Percentiles rank a stretch among this genome's conserved stretches.
Evolutionary conservation across 2,797 vertebrate species (phyloP).

Genomic region (Clarias fuscus): DNA sequence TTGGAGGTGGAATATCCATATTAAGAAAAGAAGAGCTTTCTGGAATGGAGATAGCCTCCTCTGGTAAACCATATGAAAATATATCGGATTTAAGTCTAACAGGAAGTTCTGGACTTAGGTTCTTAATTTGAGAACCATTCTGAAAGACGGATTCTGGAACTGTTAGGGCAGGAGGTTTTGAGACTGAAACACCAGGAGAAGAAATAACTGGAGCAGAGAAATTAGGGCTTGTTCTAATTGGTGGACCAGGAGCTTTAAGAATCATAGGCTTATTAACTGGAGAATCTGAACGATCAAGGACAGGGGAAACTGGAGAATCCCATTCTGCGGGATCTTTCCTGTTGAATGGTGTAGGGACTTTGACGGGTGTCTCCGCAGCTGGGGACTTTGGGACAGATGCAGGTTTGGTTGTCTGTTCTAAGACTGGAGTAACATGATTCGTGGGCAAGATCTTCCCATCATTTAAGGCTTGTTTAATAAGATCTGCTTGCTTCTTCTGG

Average conservation of each 20-base stretch:
- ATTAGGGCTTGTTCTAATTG: background rate
- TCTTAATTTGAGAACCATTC: slow-evolving; percentile 8
- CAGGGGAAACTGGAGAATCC: background rate
- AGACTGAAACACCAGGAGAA: slow-evolving; percentile 16
- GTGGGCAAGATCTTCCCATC: slow-evolving; percentile 57
- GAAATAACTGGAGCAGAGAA: slow-evolving; percentile 49
- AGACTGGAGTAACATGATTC: slow-evolving; percentile 47
- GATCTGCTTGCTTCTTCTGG: slow-evolving; percentile 59
- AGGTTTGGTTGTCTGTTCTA: background rate
- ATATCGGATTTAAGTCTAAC: slow-evolving; percentile 31
- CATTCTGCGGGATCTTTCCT: slow-evolving; percentile 39
- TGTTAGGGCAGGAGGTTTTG: slow-evolving; percentile 34
- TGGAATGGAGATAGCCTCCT: slow-evolving; percentile 26
- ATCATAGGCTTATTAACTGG: background rate
- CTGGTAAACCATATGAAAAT: slow-evolving; percentile 37
- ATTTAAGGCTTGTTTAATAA: slow-evolving; percentile 49
- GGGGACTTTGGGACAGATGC: slow-evolving; percentile 6
- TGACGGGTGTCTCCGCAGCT: slow-evolving; percentile 53
- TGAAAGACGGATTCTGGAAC: slow-evolving; percentile 47
- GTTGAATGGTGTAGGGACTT: slow-evolving; percentile 48
- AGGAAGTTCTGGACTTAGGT: slow-evolving; percentile 43
- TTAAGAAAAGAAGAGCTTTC: slow-evolving; percentile 26
- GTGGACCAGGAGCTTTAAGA: background rate
- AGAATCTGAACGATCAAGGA: background rate
- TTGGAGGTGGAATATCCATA: slow-evolving; percentile 50